Conservation (phyloP, 64 coral and sea anemone genomes). For the Stylophora pistillata region DNA sequence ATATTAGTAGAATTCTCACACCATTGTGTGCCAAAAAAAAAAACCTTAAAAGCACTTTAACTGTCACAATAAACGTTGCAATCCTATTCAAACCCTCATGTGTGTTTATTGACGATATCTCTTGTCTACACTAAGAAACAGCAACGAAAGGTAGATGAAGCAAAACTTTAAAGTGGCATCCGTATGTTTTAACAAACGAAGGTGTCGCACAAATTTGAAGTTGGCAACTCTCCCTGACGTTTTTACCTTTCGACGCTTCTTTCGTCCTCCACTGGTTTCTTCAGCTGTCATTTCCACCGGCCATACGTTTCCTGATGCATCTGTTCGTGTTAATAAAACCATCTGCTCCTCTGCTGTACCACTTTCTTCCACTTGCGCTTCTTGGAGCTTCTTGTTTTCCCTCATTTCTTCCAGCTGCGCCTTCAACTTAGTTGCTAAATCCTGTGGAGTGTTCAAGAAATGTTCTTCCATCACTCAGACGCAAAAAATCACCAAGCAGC, state of each 20-base stretch:
- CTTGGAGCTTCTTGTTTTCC: slow-evolving; percentile 77
- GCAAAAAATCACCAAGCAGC: too few species aligned
- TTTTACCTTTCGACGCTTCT: slow-evolving; percentile 81
- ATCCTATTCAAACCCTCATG: too few species aligned
- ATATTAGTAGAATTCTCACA: too few species aligned
- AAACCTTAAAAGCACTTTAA: too few species aligned
- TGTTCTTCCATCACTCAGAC: too few species aligned
- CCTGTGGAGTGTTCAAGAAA: slow-evolving; percentile 46
- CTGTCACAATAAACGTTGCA: too few species aligned
- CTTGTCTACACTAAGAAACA: too few species aligned
- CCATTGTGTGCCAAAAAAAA: too few species aligned
- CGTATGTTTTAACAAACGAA: too few species aligned
- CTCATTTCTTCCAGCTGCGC: slow-evolving; percentile 81
- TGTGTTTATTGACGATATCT: too few species aligned
- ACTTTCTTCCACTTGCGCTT: not conserved
- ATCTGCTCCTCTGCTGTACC: slow-evolving; percentile 42
- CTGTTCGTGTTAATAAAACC: slow-evolving; percentile 82
- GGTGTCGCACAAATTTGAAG: not conserved
- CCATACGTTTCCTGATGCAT: slow-evolving; percentile 79
- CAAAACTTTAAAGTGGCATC: too few species aligned
- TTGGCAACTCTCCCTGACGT: not conserved
- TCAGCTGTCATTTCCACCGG: slow-evolving; percentile 62
- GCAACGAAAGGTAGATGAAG: too few species aligned
- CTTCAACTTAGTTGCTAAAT: slow-evolving; percentile 78
- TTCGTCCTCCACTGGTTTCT: slow-evolving; percentile 49